Evolutionary conservation across 2,113 vertebrate genomes (phyloP).

Genomic region (Hymenochirus boettgeri): DNA sequence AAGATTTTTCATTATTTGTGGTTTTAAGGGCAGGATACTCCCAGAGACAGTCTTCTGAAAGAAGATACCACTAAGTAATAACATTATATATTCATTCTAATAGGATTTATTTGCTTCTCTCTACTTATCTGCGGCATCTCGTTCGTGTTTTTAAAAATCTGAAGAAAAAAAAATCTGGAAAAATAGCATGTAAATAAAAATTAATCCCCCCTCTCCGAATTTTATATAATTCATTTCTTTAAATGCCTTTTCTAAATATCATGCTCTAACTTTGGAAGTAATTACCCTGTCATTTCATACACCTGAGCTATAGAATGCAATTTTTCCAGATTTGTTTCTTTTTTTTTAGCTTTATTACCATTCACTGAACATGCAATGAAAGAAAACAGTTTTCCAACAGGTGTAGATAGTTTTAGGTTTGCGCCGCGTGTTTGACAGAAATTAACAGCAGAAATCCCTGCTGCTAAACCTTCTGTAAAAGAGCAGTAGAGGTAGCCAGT

Average conservation of each 20-base stretch:
- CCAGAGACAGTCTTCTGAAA: too few species aligned
- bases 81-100: too few species aligned
- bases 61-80: too few species aligned
- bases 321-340: not conserved
- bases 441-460: constrained; percentile 39
- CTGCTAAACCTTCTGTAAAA: constrained; percentile 42
- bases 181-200: too few species aligned
- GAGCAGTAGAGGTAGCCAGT: constrained; percentile 38
- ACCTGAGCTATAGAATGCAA: not conserved
- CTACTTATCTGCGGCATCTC: too few species aligned
- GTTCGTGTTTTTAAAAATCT: too few species aligned
- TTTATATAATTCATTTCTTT: too few species aligned
- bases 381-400: constrained; percentile 12
- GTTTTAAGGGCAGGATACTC: too few species aligned
- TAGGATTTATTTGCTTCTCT: too few species aligned
- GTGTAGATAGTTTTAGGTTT: constrained; percentile 28
- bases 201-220: too few species aligned
- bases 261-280: not conserved
- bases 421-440: constrained; percentile 39
- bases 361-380: constrained; percentile 24
- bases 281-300: constrained; percentile 15
- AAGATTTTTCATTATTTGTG: too few species aligned
- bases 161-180: too few species aligned
- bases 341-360: constrained; percentile 13
- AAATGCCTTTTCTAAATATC: not conserved